A percentile compares a stretch with the other conserved stretches of the same genome.
Conservation (phyloP, 2,113 vertebrate species). For the Paraplagusia blochii region DNA sequence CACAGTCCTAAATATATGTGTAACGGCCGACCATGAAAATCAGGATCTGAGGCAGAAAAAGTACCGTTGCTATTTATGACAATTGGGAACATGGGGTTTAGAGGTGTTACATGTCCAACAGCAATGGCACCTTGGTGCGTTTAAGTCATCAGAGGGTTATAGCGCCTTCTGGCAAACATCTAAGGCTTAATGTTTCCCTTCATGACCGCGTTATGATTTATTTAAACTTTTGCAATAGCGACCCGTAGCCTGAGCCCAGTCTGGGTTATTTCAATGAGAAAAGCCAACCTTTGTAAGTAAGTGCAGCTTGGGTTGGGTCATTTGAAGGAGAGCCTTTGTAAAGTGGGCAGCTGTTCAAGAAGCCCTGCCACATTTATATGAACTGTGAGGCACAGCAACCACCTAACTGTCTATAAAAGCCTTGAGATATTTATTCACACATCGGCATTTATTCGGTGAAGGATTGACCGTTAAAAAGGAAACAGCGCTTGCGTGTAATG, state of each 20-base stretch:
- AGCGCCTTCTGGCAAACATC: constrained; percentile 42
- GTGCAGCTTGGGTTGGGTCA: constrained; percentile 48
- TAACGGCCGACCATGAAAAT: constrained; percentile 28
- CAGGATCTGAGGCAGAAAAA: constrained; percentile 32
- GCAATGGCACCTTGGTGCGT: constrained; percentile 13
- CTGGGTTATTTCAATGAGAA: constrained; percentile 45
- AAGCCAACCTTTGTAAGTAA: constrained; percentile 39
- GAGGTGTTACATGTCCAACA: constrained; percentile 24
- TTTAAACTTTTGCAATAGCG: constrained; percentile 25
- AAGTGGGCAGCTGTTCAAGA: constrained; percentile 42
- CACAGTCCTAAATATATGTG: constrained; percentile 23
- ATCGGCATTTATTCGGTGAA: constrained; percentile 29
- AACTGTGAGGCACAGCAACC: constrained; percentile 17
- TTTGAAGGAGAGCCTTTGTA: constrained; percentile 36
- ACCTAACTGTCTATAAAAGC: constrained; percentile 33
- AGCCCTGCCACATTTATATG: constrained; percentile 32
- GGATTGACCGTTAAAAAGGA: constrained; percentile 16
- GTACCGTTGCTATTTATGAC: constrained; percentile 37
- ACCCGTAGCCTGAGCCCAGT: constrained; percentile 7
- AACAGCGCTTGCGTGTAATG: constrained; percentile 19
- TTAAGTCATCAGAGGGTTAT: constrained; percentile 39
- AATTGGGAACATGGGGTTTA: constrained; percentile 16
- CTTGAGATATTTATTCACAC: constrained; percentile 41
- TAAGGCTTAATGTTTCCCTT: constrained; percentile 27
- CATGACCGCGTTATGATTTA: constrained; percentile 33